These are phyloP conservation scores for Pedetes capensis DNA, from an alignment of 2,113 vertebrate genomes.

Conservation along the genomic window DNA sequence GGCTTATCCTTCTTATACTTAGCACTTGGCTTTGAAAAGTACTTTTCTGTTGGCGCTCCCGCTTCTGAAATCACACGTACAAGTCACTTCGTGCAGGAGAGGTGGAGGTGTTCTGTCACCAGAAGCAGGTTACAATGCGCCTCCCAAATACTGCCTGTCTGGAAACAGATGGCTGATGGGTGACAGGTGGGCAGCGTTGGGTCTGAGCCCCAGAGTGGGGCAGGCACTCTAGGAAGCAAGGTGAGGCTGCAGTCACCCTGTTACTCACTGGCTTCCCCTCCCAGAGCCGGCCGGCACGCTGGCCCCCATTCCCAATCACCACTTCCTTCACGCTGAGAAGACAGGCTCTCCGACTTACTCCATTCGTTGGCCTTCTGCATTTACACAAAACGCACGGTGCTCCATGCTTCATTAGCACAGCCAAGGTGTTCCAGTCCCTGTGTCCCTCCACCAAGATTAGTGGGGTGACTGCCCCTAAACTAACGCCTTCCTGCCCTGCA, in stretches of 20 bases:
- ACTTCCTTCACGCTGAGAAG: conserved; percentile 1
- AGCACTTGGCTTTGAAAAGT: conserved; percentile 40
- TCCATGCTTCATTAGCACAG: conserved; percentile 71
- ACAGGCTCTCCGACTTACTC: conserved; percentile 66
- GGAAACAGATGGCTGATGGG: background rate
- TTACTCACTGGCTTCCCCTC: background rate
- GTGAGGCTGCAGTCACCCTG: background rate
- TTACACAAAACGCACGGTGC: conserved; percentile 47
- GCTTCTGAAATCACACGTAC: conserved; percentile 41
- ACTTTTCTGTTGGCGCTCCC: conserved; percentile 44
- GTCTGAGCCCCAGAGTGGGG: background rate
- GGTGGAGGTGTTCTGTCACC: background rate
- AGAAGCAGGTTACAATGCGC: background rate
- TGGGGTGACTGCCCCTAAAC: background rate
- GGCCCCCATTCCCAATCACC: background rate
- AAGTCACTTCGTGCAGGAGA: conserved; percentile 6
- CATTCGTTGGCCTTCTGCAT: conserved; percentile 52
- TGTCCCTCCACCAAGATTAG: background rate
- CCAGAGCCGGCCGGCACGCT: background rate
- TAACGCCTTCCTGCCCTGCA: conserved; percentile 21
- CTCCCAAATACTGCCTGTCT: background rate
- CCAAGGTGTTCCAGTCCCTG: conserved; percentile 59
- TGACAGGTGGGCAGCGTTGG: background rate
- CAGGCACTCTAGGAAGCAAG: background rate
- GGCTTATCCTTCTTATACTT: too few species aligned